Evolutionary conservation across 2,888 invertebrate genomes (phyloP).

Genomic region (Halocaridina rubra): DNA sequence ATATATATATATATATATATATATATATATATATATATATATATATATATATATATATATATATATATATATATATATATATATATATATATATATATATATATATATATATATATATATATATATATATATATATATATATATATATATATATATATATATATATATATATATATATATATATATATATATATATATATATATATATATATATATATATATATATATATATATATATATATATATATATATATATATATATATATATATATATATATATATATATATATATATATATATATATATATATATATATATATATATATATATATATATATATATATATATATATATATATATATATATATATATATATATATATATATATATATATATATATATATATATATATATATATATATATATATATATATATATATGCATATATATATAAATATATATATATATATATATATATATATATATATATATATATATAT

Average conservation of each 20-base stretch:
- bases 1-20: no score
- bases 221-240: neutral
- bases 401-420: no score
- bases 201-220: neutral
- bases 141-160: neutral
- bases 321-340: no score
- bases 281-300: neutral
- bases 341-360: neutral
- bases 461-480: no score
- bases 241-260: conserved; percentile 11
- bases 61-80: no score
- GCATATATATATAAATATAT: no score
- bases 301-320: neutral
- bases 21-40: no score
- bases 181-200: neutral
- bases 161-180: neutral
- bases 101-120: neutral
- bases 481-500: no score
- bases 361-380: neutral
- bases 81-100: no score
- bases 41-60: no score
- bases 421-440: no score
- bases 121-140: conserved; percentile 1
- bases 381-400: no score
- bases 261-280: neutral